Evolutionary conservation across 35 echinoderm and acorn worm genomes (phyloP).

Genomic region (Chiridota heheva): DNA sequence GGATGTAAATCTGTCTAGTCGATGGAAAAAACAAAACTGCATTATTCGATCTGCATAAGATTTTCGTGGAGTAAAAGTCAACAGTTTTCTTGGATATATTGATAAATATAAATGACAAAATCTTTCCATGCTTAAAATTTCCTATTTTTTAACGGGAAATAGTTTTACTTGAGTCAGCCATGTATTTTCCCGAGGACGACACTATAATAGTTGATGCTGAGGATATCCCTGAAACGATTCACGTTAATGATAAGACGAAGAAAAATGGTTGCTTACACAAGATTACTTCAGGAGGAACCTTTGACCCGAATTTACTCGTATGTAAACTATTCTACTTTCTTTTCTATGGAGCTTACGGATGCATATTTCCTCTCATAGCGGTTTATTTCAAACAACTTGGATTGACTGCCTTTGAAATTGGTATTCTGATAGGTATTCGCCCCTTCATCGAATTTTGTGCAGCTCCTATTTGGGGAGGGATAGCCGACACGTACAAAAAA

Average conservation of each 20-base stretch:
- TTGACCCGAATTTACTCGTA: slow-evolving; percentile 76
- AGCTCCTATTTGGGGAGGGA: slow-evolving; percentile 76
- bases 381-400: slow-evolving; percentile 96
- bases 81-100: too few relatives aligned
- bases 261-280: slow-evolving; percentile 17
- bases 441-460: slow-evolving; percentile 93
- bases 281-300: slow-evolving; percentile 31
- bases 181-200: slow-evolving; percentile 91
- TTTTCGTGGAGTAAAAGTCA: too few relatives aligned
- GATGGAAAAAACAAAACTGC: too few relatives aligned
- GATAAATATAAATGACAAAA: too few relatives aligned
- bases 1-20: too few relatives aligned
- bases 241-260: slow-evolving; percentile 18
- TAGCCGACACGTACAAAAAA: slow-evolving; percentile 89
- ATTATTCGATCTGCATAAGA: too few relatives aligned
- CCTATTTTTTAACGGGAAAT: too few relatives aligned
- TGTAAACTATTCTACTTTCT: slow-evolving; percentile 89
- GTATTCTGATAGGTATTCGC: slow-evolving; percentile 80
- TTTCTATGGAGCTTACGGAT: slow-evolving; percentile 90
- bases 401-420: slow-evolving; percentile 76
- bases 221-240: slow-evolving; percentile 33
- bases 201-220: slow-evolving; percentile 70
- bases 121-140: too few relatives aligned
- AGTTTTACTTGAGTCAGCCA: too few relatives aligned
- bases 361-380: slow-evolving; percentile 82